Conservation (phyloP, 2,888 invertebrate genomes). For the Spicauda simplicius region DNA sequence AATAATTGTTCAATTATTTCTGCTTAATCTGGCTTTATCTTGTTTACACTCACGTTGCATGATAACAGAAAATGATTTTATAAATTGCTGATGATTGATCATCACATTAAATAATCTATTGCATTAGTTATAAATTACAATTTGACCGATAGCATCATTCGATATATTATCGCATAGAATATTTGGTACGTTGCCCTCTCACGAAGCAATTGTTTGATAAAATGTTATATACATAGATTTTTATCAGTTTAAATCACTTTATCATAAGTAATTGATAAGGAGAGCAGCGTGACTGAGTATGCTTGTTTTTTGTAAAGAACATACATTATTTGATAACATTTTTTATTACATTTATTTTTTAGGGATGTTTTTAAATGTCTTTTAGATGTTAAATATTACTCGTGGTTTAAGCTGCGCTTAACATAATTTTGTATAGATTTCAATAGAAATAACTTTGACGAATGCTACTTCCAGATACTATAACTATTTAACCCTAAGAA, state of each 20-base stretch:
- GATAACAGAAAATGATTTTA: no score
- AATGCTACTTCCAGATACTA: no score
- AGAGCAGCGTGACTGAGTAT: not conserved
- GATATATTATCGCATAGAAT: not conserved
- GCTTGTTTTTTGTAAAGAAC: not conserved
- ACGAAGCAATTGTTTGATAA: not conserved
- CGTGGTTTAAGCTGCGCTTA: no score
- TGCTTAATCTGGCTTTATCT: not conserved
- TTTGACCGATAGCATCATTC: not conserved
- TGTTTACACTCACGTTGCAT: not conserved
- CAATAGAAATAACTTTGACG: no score
- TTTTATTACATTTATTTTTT: no score
- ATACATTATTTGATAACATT: no score
- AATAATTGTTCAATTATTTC: no score
- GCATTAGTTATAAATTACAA: not conserved
- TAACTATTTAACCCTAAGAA: no score
- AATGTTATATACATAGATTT: not conserved
- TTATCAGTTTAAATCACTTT: not conserved
- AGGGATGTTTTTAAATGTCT: no score
- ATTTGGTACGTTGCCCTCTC: not conserved
- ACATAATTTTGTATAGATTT: no score
- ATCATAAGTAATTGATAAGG: not conserved
- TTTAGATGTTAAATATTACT: no score
- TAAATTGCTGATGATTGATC: not conserved
- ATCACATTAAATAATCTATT: not conserved